Conservation (phyloP, 2,888 invertebrate genomes). For the Stenolophus ochropezus region DNA sequence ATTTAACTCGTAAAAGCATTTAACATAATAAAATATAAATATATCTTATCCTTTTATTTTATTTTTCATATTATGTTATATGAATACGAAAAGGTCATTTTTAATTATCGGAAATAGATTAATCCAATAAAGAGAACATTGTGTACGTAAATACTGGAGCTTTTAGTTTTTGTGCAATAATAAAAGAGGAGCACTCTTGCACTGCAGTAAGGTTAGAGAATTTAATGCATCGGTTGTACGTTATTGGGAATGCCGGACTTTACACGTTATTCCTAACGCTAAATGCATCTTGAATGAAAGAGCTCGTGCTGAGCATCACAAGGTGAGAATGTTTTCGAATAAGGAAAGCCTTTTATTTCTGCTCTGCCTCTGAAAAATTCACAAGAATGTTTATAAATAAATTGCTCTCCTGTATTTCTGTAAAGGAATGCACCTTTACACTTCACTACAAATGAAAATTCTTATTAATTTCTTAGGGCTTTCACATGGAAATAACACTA, state of each 20-base stretch:
- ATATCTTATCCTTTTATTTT: too few relatives aligned
- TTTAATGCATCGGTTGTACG: too few relatives aligned
- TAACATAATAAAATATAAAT: too few relatives aligned
- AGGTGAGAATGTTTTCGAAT: slow-evolving; percentile 38
- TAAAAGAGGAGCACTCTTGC: too few relatives aligned
- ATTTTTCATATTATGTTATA: too few relatives aligned
- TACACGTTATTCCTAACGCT: slow-evolving; percentile 4
- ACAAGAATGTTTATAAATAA: slow-evolving; percentile 33
- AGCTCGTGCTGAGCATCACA: slow-evolving; percentile 23
- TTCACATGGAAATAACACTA: neutral
- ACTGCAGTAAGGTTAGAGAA: too few relatives aligned
- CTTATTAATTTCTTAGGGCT: slow-evolving; percentile 4
- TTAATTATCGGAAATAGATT: too few relatives aligned
- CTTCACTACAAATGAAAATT: slow-evolving; percentile 1
- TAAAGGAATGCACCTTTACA: slow-evolving; percentile 10
- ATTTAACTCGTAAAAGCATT: too few relatives aligned
- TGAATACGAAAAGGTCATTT: too few relatives aligned
- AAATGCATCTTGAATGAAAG: slow-evolving; percentile 49
- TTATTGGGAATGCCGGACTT: slow-evolving; percentile 12
- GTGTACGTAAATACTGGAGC: too few relatives aligned
- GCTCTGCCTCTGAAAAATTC: slow-evolving; percentile 17
- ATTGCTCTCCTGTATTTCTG: slow-evolving; percentile 22
- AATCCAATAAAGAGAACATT: too few relatives aligned
- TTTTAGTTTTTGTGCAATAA: too few relatives aligned
- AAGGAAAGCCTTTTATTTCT: slow-evolving; percentile 24